Conservation (phyloP, 2,888 invertebrate genomes). For the Argyra leucocephala region DNA sequence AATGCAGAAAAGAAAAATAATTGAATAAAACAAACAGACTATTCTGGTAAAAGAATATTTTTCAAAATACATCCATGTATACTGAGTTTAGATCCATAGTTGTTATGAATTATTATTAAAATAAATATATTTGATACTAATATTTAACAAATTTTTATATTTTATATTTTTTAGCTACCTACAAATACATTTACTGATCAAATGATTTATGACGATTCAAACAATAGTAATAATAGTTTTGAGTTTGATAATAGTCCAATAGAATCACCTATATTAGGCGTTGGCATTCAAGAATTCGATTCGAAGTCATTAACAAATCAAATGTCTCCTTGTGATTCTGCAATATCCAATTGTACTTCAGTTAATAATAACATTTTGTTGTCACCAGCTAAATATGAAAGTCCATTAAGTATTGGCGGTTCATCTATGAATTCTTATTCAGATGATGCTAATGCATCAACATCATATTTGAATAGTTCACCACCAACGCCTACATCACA, state of each 20-base stretch:
- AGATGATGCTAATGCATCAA: background rate
- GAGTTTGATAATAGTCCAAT: background rate
- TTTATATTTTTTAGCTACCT: too few relatives aligned
- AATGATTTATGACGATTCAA: too few relatives aligned
- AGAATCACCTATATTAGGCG: background rate
- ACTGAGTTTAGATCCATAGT: too few relatives aligned
- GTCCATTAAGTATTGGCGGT: background rate
- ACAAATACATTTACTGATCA: too few relatives aligned
- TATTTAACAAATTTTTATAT: too few relatives aligned
- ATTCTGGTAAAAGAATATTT: too few relatives aligned
- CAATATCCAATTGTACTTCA: background rate
- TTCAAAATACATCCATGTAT: too few relatives aligned
- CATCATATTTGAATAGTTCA: background rate
- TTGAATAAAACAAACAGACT: too few relatives aligned
- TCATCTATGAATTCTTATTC: background rate
- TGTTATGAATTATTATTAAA: too few relatives aligned
- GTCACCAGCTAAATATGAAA: background rate
- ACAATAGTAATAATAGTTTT: too few relatives aligned
- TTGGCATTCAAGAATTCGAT: background rate
- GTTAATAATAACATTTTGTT: background rate
- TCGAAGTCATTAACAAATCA: background rate
- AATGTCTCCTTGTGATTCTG: background rate
- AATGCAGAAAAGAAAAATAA: too few relatives aligned
- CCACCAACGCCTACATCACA: background rate
- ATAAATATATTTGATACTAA: too few relatives aligned